Evolutionary conservation across 2,888 invertebrate genomes (phyloP), one percentile per base, ranked within the genome.

Genomic region (Diaperis boleti): DNA sequence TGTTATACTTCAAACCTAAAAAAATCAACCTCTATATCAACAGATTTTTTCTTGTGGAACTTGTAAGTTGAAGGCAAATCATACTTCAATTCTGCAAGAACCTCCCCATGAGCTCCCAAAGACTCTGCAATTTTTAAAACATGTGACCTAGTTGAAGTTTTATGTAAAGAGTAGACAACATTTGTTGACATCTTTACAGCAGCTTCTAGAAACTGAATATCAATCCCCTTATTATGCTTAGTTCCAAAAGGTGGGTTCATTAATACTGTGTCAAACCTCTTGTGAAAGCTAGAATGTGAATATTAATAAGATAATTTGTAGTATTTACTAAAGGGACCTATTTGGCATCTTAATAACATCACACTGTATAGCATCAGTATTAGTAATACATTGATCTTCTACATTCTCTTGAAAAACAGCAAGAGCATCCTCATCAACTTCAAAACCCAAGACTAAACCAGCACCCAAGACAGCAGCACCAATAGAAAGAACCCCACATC

Each of bases 241-340:
- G 98, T 99, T 1, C 99, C 98, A 85, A 99, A 99, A 0, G 99
- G 99, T 11, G 98, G 98, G 85, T 99, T 99, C 92, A 97, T 96
- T 26, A 99, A 83, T 1, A 97, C 93, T 0, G 95, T 94, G 78
- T 98, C 97, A 82, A 96, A 96, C 42, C 78, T 74, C 70, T 87
- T 86, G 60, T 83, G 37, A 68, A 78, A 81, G 55, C 80, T 79
- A 26, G n/a, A 26, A 26, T 20, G 3, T 6, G 20, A 20, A 20
- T 20, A n/a, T n/a, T n/a, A n/a, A n/a, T n/a, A n/a, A n/a, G n/a
- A n/a, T n/a, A n/a, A n/a, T n/a, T n/a, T n/a, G 20, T 20, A 20
- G 3, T 20, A 20, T 20, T 20, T n/a, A n/a, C n/a, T n/a, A n/a
- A n/a, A n/a, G n/a, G 56, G 62, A 17, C 47, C 68, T 20, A 20